Evolutionary conservation across 2,888 invertebrate genomes (phyloP).

Genomic region (Hypercompe scribonia): DNA sequence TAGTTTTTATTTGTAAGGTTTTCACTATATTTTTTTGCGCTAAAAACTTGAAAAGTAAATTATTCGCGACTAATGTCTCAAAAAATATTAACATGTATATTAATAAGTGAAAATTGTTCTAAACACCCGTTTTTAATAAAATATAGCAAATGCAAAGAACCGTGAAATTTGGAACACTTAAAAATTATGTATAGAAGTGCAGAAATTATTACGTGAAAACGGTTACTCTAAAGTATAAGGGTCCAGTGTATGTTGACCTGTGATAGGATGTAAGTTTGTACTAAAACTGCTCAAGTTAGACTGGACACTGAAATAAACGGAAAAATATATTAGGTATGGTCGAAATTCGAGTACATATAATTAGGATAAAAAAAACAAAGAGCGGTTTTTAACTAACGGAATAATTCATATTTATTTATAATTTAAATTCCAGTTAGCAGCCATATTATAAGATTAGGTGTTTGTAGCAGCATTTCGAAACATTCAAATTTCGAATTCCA

Average conservation of each 20-base stretch:
- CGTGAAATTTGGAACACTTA: neutral
- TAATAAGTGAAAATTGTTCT: neutral
- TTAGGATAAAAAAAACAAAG: slow-evolving; percentile 1
- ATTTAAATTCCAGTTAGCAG: slow-evolving; percentile 11
- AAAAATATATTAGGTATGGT: neutral
- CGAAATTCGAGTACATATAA: neutral
- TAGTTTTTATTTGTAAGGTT: neutral
- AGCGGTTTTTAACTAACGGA: slow-evolving; percentile 38
- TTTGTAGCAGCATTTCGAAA: neutral
- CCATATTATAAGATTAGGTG: neutral
- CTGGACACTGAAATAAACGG: neutral
- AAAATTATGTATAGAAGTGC: neutral
- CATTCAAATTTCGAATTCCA: neutral
- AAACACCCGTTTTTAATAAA: neutral
- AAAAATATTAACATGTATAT: neutral
- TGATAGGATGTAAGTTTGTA: neutral
- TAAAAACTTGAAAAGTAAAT: neutral
- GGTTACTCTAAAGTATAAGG: neutral
- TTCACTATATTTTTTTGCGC: neutral
- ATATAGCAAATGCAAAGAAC: neutral
- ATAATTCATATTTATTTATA: slow-evolving; percentile 49
- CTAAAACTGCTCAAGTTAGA: neutral
- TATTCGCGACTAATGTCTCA: neutral
- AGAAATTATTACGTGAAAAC: neutral
- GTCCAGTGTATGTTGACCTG: slow-evolving; percentile 1